phyloP scores from a whole-genome alignment of 1,140 invertebrate genomes.

The Samia ricini region DNA sequence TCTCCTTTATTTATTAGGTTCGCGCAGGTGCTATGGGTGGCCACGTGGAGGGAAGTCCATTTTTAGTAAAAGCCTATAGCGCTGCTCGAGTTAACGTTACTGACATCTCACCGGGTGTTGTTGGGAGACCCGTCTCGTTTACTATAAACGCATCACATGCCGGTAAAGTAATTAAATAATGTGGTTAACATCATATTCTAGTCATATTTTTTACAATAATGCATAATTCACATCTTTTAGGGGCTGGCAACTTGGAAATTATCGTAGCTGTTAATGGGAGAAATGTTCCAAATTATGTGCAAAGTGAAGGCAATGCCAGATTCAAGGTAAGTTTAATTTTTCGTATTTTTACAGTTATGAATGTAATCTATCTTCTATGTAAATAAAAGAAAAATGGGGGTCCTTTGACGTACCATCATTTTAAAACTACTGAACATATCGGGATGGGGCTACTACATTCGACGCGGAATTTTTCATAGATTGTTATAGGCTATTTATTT shows the following conservation, averaged over 20 bases:
- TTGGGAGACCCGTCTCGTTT: slow-evolving; percentile 95
- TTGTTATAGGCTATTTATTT: too few relatives aligned
- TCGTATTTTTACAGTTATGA: not conserved
- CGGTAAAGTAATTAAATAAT: slow-evolving; percentile 43
- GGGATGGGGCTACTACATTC: too few relatives aligned
- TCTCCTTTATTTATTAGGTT: slow-evolving; percentile 44
- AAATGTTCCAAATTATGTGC: slow-evolving; percentile 99
- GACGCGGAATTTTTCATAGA: too few relatives aligned
- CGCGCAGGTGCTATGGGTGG: slow-evolving; percentile 80
- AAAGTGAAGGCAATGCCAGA: slow-evolving; percentile 97
- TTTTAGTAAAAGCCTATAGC: slow-evolving; percentile 97
- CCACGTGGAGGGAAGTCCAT: slow-evolving; percentile 95
- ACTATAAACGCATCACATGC: slow-evolving; percentile 89
- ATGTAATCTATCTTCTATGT: too few relatives aligned
- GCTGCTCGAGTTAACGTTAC: slow-evolving; percentile 93
- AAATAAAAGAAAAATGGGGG: too few relatives aligned
- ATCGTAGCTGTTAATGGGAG: slow-evolving; percentile 98
- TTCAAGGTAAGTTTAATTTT: slow-evolving; percentile 80
- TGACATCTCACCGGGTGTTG: slow-evolving; percentile 91
- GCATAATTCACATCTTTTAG: slow-evolving; percentile 57
- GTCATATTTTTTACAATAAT: not conserved
- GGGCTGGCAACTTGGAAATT: slow-evolving; percentile 98
- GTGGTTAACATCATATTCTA: not conserved
- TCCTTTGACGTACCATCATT: too few relatives aligned
- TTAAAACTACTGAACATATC: too few relatives aligned